Base-by-base conservation (phyloP, 2,888 invertebrate genomes). In the Nomada ferruginata region DNA sequence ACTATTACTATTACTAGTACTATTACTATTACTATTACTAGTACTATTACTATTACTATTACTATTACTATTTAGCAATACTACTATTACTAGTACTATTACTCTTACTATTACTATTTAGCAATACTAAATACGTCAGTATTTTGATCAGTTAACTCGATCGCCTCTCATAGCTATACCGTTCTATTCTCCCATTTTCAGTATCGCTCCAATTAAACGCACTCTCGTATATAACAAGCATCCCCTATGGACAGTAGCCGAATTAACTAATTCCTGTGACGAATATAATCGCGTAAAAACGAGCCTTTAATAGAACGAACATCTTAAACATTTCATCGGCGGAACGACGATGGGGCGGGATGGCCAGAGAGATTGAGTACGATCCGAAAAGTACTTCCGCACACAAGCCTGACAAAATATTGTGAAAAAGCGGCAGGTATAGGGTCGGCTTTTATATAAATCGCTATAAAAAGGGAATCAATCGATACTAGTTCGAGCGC, bases 321-420 rank as follows among this genome's bases (percentile, higher is more conserved):
- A 47, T 73, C 36, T 18, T 18, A 42, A 15, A 20, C 59, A 26
- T 57, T 36, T 50, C 47, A 55, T 57, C 42, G 50, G 20, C 63
- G 64, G 70, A 53, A 57, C 15, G 65, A 29, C 50, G 29, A 77
- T 75, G 79, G 75, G 85, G 73, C 71, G 84, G 64, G 42, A 59
- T 68, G 57, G 13, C 23, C 18, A 44, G 63, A 29, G 44, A 75
- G 80, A 84, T 74, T 52, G 66, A 76, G 75, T 69, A 55, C 66
- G 63, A 61, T 5, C 52, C 52, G 65, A 71, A 36, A 81, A 79
- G 81, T 77, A 82, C 79, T 85, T 85, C 64, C 83, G 85, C 47
- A 79, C 53, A 82, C 79, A 84, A 80, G 77, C 82, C 80, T 85
- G 82, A 87, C 85, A 85, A 87, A 87, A 88, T 85, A 88, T 88